Evolutionary conservation across 2,113 vertebrate species (phyloP), one percentile per base, ranked within the genome.

Genomic region (Buteo buteo): DNA sequence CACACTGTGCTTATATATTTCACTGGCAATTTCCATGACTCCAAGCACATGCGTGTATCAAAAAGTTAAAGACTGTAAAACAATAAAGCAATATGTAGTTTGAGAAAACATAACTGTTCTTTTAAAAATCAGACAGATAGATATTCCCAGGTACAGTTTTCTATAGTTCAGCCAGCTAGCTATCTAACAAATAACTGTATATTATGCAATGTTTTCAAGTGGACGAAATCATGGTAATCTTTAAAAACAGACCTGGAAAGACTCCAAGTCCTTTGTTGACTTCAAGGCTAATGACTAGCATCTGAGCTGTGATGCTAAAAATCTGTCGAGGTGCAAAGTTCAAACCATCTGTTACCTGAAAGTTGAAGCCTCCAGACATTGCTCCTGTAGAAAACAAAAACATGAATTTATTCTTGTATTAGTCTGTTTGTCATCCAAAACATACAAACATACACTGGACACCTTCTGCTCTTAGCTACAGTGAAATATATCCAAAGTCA

Each of bases 271-370:
- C 98, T 59, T 93, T 98, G 92, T 99, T 99, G 58, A 92, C 98
- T 98, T 99, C 98, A 73, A 99, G 87, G 77, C 52, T 98, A 67
- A 99, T 96, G 65, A 99, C 90, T 54, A 99, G 97, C 0, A 38
- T 96, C 94, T 29, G 97, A 91, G 99, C 98, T 3, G 98, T 99
- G 97, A 99, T 98, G 92, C 98, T 99, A 97, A 99, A 99, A 97
- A 99, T 99, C 90, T 99, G 98, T 47, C 88, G 88, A 50, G 99
- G 98, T 94, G 98, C 98, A 81, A 98, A 99, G 97, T 99, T 99
- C 96, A 99, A 96, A 57, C 99, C 99, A 54, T 99, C 99, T 29
- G 99, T 99, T 50, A 99, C 98, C 93, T 99, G 99, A 95, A 99
- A 99, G 96, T 61, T 99, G 97, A 99, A 99, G 22, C 99, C 98